Base-by-base conservation (phyloP, 2,113 vertebrate genomes). In the Elachura formosa region DNA sequence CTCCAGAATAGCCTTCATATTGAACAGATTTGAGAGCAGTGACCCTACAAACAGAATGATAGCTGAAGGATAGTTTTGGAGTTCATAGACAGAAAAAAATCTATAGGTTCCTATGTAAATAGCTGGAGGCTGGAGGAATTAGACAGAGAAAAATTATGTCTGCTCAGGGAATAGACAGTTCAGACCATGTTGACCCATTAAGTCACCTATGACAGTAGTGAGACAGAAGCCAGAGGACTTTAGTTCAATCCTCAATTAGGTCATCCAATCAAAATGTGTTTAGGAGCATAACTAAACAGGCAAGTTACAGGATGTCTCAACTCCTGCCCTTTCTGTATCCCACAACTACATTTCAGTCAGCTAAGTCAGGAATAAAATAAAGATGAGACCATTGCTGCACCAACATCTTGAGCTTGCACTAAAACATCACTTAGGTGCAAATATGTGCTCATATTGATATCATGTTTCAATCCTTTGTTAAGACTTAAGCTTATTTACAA, bases 61-160 rank as follows among this genome's bases (percentile, higher is more conserved):
- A 87, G 83, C 85, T 81, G 73, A 86, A 68, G 78, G 80, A 86
- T 75, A 93, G 68, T 81, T 94, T 81, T 75, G 81, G 67, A 92
- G 71, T 92, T 89, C 84, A 88, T 66, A 67, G 46, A 72, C 19
- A 84, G n/a, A 87, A 67, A 67, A 79, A 82, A 93, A 96, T 97
- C 96, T 76, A 94, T 97, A 94, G 83, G 63, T 13, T 52, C 22
- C 92, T 94, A 79, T 94, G 93, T 92, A 96, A 97, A 96, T 89
- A 96, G 92, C 96, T 84, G 41, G 64, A 94, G 93, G 96, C 76
- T 58, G 87, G 72, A 93, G 76, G 69, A 97, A 93, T 89, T 88
- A 94, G 95, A 94, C 94, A 94, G 76, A 88, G 84, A 95, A 95
- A 94, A 96, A 94, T 80, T 58, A 69, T 40, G 23, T 95, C 87